Evolutionary conservation across 53 echinoderm and acorn worm genomes (phyloP), one percentile per base, ranked within the genome.

Genomic region (Paracentrotus lividus): DNA sequence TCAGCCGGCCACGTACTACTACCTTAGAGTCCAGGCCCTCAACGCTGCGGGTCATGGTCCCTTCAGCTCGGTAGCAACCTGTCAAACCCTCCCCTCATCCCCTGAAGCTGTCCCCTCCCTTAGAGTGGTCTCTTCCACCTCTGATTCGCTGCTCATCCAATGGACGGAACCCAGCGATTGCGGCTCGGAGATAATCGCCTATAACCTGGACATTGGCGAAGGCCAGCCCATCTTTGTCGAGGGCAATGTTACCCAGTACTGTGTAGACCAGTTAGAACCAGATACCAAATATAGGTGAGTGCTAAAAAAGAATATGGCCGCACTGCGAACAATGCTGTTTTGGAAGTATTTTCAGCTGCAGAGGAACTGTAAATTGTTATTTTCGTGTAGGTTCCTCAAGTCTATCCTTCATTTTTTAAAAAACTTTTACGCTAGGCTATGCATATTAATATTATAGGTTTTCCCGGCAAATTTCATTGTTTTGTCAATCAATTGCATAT

Each of bases 201-300:
- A 99, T 69, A 99, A 99, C 88, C 95, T 99, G 84, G 96, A 97
- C 90, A 99, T 97, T 53, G 99, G 99, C 14, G 96, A 97, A 59
- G 95, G 89, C 77, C 96, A 95, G 34, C 94, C 96, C 52, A 94
- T 97, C 55, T 88, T 95, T 18, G 97, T 97, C 34, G 94, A 95
- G 69, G 99, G 97, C 40, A 97, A 97, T 88, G 97, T 97, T 21
- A 97, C 96, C 23, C 97, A 97, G 95, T 92, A 97, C 93, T 99
- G 97, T 88, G 88, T 99, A 88, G 97, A 97, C 88, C 96, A 96
- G 93, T 92, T 99, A 54, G 94, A 96, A 89, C 97, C 99, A n/a
- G 97, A 99, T 94, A 97, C 97, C 59, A 99, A 97, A 91, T 97
- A 99, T 93, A 99, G 96, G 99, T 99, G 65, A 49, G 98, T 81